Conservation (phyloP, 2,113 vertebrate genomes). For the Anser cygnoides region DNA sequence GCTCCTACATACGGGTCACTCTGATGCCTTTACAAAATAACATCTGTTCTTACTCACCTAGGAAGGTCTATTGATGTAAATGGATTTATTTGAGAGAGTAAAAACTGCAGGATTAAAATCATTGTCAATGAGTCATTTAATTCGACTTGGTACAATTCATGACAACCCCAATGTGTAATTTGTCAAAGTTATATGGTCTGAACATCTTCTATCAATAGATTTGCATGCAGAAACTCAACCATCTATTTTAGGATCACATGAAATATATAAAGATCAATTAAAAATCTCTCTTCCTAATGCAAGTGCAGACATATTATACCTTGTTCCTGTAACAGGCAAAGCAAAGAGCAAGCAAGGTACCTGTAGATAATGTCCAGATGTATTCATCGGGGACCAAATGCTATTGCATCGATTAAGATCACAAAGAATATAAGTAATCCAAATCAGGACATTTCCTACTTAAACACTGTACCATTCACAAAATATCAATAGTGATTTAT, state of each 20-base stretch:
- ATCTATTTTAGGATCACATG: background rate
- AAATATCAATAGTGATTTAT: background rate
- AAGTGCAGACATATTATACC: background rate
- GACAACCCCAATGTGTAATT: background rate
- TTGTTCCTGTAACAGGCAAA: background rate
- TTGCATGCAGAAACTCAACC: background rate
- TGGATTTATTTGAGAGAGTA: background rate
- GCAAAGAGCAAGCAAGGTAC: background rate
- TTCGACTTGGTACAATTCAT: background rate
- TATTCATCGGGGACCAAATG: background rate
- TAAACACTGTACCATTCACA: background rate
- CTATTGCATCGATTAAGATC: background rate
- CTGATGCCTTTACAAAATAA: background rate
- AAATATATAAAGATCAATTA: background rate
- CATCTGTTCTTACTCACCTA: conserved; percentile 41
- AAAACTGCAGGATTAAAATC: conserved; percentile 16
- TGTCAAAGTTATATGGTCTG: background rate
- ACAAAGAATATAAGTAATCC: background rate
- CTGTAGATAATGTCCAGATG: background rate
- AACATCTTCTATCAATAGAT: background rate
- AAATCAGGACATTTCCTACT: background rate
- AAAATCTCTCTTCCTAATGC: background rate
- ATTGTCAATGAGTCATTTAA: background rate
- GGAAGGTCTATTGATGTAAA: background rate
- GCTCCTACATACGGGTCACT: rapidly evolving